These are phyloP conservation scores for Bufotes viridis DNA, from an alignment of 2,797 vertebrate genomes.

Conservation along the genomic window DNA sequence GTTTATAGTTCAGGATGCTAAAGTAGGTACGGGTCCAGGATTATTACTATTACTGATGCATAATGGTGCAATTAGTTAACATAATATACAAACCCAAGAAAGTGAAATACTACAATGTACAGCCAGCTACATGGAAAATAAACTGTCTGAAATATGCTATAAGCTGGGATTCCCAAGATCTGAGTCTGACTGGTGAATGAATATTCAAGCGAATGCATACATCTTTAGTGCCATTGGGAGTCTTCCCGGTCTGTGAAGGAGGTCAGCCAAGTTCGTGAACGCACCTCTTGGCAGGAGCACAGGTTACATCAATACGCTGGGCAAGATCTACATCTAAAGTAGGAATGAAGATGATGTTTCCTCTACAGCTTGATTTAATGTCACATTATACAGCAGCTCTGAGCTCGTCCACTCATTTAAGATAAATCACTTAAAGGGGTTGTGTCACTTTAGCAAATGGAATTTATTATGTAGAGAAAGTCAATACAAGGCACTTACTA, in stretches of 20 bases:
- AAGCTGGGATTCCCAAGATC: conserved; percentile 10
- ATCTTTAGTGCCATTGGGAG: conserved; percentile 28
- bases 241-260: not conserved
- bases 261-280: not conserved
- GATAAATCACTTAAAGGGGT: not conserved
- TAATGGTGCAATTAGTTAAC: conserved; percentile 11
- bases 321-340: not conserved
- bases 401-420: not conserved
- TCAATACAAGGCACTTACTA: no score
- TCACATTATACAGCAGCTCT: not conserved
- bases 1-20: not conserved
- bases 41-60: not conserved
- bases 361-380: not conserved
- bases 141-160: not conserved
- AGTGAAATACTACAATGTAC: not conserved
- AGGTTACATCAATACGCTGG: not conserved
- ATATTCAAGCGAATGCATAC: conserved; percentile 13
- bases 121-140: conserved; percentile 16
- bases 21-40: not conserved
- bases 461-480: no score
- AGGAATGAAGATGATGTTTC: not conserved
- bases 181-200: not conserved
- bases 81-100: conserved; percentile 21
- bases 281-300: not conserved
- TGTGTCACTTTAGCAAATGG: no score